Percentiles rank a stretch among this genome's conserved stretches.
phyloP scores from a whole-genome alignment of 2,888 invertebrate genomes.

The Volucella inflata region DNA sequence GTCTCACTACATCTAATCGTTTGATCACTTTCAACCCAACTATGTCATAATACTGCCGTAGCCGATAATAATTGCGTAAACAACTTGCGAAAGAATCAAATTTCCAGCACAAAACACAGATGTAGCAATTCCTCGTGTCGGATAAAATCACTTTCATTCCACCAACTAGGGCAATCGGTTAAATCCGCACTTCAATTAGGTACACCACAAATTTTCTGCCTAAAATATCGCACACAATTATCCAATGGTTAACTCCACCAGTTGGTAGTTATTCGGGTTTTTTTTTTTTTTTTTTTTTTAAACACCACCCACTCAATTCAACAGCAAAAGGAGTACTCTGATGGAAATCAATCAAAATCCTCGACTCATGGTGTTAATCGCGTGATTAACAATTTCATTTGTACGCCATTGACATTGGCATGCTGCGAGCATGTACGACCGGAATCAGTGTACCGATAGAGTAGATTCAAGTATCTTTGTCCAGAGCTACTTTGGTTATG shows the following conservation, averaged over 20 bases:
- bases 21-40: no score
- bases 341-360: constrained; percentile 42
- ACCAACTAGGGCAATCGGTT: no score
- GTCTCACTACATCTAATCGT: no score
- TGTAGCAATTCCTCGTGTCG: no score
- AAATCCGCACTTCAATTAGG: background rate
- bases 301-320: background rate
- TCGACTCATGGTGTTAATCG: constrained; percentile 39
- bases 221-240: constrained; percentile 1
- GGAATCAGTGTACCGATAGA: background rate
- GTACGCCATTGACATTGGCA: constrained; percentile 59
- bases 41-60: no score
- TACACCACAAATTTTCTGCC: background rate
- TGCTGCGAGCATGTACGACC: background rate
- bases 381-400: constrained; percentile 54
- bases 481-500: background rate
- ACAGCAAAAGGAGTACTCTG: constrained; percentile 1
- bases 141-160: no score
- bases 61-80: no score
- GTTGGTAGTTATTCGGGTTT: background rate
- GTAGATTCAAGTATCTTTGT: background rate
- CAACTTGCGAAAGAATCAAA: no score
- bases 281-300: background rate
- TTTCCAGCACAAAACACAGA: no score
- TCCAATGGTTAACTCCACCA: constrained; percentile 3